Conservation (phyloP, 2,113 vertebrate species). For the Poeciliopsis turrubarensis region DNA sequence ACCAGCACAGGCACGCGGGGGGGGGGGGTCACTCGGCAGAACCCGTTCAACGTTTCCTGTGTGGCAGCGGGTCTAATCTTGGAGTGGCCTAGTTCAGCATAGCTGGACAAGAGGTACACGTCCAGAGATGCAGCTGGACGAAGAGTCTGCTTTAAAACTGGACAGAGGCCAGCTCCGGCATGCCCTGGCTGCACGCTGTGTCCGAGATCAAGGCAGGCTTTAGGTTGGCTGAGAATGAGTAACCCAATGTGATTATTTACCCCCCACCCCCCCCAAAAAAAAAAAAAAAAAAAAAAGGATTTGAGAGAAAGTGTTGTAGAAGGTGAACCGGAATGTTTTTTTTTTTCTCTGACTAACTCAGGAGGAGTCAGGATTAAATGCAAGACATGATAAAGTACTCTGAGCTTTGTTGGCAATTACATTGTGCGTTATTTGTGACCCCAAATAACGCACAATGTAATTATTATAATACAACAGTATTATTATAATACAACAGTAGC, state of each 20-base stretch:
- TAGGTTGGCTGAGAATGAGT: neutral
- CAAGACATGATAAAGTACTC: no score
- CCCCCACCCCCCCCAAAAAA: no score
- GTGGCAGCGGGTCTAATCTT: constrained; percentile 26
- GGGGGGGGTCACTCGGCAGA: neutral
- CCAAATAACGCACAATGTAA: no score
- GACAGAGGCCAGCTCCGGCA: constrained; percentile 38
- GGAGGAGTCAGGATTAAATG: no score
- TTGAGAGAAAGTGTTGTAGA: neutral
- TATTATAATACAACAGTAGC: no score
- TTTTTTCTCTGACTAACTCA: neutral
- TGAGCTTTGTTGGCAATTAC: no score
- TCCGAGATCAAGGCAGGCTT: neutral
- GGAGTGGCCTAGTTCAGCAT: constrained; percentile 19
- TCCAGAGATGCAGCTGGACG: constrained; percentile 27
- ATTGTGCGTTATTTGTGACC: no score
- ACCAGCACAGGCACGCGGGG: neutral
- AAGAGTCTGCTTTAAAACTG: constrained; percentile 22
- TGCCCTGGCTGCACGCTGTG: neutral
- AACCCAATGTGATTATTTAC: neutral
- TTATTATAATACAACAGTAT: no score
- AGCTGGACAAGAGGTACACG: neutral
- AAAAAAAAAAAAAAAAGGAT: neutral
- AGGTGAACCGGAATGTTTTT: neutral
- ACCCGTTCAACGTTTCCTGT: neutral